Base-by-base conservation (phyloP, 2,888 invertebrate genomes). In the Agrochola lota region DNA sequence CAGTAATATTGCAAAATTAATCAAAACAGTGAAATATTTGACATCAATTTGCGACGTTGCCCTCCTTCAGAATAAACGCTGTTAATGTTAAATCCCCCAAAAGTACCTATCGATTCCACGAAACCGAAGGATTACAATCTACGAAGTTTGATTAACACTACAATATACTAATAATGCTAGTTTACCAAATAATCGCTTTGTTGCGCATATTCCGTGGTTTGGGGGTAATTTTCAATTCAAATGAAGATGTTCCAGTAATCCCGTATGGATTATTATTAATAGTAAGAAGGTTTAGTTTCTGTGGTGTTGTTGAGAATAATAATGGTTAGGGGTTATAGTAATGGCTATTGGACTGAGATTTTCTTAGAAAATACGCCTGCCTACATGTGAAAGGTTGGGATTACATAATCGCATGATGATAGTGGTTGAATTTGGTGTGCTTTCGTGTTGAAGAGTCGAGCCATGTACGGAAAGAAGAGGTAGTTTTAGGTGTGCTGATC, bases 161-260 rank as follows among this genome's bases (percentile, higher is more conserved):
- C 46, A 35, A 60, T 81, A 40, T 68, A 76, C 59, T 78, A 66
- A 66, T 49, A 68, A 59, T 57, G 59, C 49, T 73, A 74, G 81
- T 85, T 77, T 73, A 74, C 11, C 59, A 49, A 52, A 40, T 68
- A 71, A 81, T 77, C 63, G 74, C 71, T 74, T 62, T 59, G 46
- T 40, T 77, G 60, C 49, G 77, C 60, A 71, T 55, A 84, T 74
- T 76, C 68, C 71, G 60, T 66, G 75, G 46, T 71, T 57, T 43
- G 59, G 63, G 52, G 72, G 66, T 82, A 77, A 88, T 89, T 88
- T 84, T 83, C 84, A 85, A 85, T 89, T 88, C 85, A 83, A 86
- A 87, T 88, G 77, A 84, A 81, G 80, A 80, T 79, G 66, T 75
- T 76, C 80, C 69, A 74, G 73, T 81, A 78, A 69, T 74, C 73